phyloP scores from a whole-genome alignment of 2,888 invertebrate species.

The Biston betularia region DNA sequence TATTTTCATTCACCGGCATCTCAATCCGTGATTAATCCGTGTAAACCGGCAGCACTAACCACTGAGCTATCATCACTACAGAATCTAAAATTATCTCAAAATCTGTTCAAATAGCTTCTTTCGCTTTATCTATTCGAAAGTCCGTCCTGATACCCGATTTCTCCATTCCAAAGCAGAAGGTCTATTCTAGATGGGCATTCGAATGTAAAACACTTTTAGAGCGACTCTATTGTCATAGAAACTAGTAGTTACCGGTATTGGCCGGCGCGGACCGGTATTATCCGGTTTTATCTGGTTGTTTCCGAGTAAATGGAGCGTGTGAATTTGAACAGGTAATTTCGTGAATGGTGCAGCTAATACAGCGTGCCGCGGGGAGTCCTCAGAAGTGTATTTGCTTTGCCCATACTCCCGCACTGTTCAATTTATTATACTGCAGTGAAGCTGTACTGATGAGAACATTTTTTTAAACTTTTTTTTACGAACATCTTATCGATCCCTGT shows the following conservation, averaged over 20 bases:
- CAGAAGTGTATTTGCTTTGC: constrained; percentile 5
- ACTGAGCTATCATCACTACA: background rate
- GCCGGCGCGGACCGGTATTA: constrained; percentile 13
- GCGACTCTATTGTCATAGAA: constrained; percentile 13
- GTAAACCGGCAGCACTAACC: too few species aligned
- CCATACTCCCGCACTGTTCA: constrained; percentile 5
- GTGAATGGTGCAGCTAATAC: constrained; percentile 9
- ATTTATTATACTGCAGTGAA: constrained; percentile 16
- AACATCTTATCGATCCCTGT: too few species aligned
- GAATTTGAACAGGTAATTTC: constrained; percentile 15
- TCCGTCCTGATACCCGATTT: constrained; percentile 1
- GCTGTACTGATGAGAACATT: too few species aligned
- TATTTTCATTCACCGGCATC: too few species aligned
- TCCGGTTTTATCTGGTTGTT: constrained; percentile 22
- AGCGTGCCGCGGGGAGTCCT: constrained; percentile 7
- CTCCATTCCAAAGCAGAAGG: constrained; percentile 10
- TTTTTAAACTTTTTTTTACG: too few species aligned
- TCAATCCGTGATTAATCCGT: too few species aligned
- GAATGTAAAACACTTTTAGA: constrained; percentile 14
- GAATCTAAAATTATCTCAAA: background rate
- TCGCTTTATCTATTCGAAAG: constrained; percentile 2
- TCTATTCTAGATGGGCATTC: constrained; percentile 4
- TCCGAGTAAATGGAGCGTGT: constrained; percentile 11
- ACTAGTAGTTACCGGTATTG: constrained; percentile 25
- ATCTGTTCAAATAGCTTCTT: background rate